phyloP scores from a whole-genome alignment of 30 jellyfish, hydroid and myxozoan genomes.

The Chrysaora quinquecirrha region DNA sequence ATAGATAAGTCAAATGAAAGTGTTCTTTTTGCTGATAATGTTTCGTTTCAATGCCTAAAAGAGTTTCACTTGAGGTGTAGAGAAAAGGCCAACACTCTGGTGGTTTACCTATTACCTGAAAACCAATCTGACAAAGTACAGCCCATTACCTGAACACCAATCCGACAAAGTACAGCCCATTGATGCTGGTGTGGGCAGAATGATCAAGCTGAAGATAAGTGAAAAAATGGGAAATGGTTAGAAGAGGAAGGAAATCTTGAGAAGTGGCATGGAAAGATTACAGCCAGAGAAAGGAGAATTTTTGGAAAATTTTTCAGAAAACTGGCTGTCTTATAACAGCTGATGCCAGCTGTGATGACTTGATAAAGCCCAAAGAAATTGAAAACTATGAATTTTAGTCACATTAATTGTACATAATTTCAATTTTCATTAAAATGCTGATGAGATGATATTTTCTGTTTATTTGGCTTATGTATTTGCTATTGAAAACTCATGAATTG shows the following conservation, averaged over 20 bases:
- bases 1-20: constrained; percentile 29
- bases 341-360: constrained; percentile 35
- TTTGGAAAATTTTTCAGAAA: constrained; percentile 40
- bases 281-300: constrained; percentile 40
- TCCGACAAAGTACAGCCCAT: constrained; percentile 48
- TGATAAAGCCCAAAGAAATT: constrained; percentile 33
- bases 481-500: too few species aligned
- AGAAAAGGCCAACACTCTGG: constrained; percentile 27
- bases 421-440: too few species aligned
- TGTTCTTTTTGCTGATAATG: constrained; percentile 41
- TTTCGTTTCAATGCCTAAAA: constrained; percentile 6
- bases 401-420: background rate
- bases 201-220: constrained; percentile 27
- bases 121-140: constrained; percentile 43
- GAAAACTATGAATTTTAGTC: constrained; percentile 19
- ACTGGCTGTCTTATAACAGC: constrained; percentile 31
- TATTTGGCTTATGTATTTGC: too few species aligned
- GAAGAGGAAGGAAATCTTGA: constrained; percentile 43
- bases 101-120: constrained; percentile 34
- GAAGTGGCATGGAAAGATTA: constrained; percentile 44
- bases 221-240: constrained; percentile 36
- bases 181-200: constrained; percentile 34
- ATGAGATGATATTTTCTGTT: too few species aligned
- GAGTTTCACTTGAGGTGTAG: constrained; percentile 43
- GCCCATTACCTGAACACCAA: too few species aligned